Evolutionary conservation across 1,140 invertebrate genomes (phyloP).

Genomic region (Ips nitidus): DNA sequence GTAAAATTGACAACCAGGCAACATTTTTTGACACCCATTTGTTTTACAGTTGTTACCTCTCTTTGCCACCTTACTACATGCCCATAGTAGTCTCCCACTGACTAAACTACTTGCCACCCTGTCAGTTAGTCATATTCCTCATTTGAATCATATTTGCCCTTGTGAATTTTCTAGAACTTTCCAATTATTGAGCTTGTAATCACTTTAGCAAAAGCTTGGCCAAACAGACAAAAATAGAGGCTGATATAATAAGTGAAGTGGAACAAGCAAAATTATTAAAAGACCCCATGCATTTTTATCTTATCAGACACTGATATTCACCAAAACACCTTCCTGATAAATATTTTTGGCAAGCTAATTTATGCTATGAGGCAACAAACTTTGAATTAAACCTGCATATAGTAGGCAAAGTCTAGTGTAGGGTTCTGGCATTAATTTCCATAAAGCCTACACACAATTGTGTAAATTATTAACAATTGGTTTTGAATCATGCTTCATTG

Average conservation of each 20-base stretch:
- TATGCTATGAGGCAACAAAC: too few relatives aligned
- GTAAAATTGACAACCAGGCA: slow-evolving; percentile 33
- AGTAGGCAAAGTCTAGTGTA: too few relatives aligned
- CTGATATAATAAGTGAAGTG: neutral
- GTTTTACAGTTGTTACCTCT: slow-evolving; percentile 21
- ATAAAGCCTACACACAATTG: slow-evolving; percentile 27
- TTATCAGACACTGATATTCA: slow-evolving; percentile 25
- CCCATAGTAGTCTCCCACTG: too few relatives aligned
- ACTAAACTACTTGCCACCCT: too few relatives aligned
- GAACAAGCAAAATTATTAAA: neutral
- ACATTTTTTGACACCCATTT: slow-evolving; percentile 31
- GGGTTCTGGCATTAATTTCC: neutral
- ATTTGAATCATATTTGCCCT: too few relatives aligned
- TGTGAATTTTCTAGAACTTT: neutral
- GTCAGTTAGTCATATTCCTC: too few relatives aligned
- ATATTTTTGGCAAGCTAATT: slow-evolving; percentile 25
- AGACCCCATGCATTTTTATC: slow-evolving; percentile 17
- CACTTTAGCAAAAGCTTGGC: neutral
- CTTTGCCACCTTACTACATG: neutral
- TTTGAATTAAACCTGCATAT: too few relatives aligned
- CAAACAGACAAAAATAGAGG: neutral
- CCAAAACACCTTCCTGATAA: slow-evolving; percentile 6
- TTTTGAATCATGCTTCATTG: slow-evolving; percentile 21
- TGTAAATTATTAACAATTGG: slow-evolving; percentile 28
- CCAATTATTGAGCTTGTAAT: neutral